Evolutionary conservation across 2,888 invertebrate species (phyloP), one percentile per base, ranked within the genome.

Genomic region (Pogonocherus hispidulus): DNA sequence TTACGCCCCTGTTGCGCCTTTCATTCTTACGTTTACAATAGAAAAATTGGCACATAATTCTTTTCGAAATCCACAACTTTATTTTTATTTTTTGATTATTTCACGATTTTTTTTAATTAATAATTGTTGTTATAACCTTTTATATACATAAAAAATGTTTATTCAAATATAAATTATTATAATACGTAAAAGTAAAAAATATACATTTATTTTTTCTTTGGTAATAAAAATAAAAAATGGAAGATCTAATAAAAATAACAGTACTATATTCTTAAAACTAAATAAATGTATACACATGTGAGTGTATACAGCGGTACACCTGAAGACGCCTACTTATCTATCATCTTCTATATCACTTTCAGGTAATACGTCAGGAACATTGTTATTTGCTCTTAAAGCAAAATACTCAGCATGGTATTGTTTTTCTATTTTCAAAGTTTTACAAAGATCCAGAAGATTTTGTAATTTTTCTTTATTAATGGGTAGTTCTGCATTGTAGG

Each of bases 401-500:
- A n/a, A 41, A 41, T 41, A 41, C 41, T 41, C 41, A 14, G 5
- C 8, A 41, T 41, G 41, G 41, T 41, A 41, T 41, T 41, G 41
- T n/a, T 41, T 41, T n/a, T 41, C 16, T 14, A 41, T 41, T 41
- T 14, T 41, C 41, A 41, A 9, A 49, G 19, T 46, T 18, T 51
- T 27, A 20, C 60, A 55, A 14, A 63, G 14, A 22, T 37, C 44
- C 46, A 22, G 16, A 20, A 63, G 55, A 41, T 63, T 44, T 9
- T 63, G 22, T 11, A 23, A 54, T 46, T 63, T 55, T n/a, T 54
- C 44, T 63, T 63, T 55, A 44, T 44, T 63, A 14, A 55, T 55
- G 37, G 63, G 63, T 18, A 63, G 44, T 41, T 16, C 23, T 23
- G n/a, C 18, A 14, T n/a, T 35, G 51, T 63, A 59, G 22, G 44